phyloP scores from a whole-genome alignment of 64 coral and sea anemone genomes.

The Astreopora myriophthalma region DNA sequence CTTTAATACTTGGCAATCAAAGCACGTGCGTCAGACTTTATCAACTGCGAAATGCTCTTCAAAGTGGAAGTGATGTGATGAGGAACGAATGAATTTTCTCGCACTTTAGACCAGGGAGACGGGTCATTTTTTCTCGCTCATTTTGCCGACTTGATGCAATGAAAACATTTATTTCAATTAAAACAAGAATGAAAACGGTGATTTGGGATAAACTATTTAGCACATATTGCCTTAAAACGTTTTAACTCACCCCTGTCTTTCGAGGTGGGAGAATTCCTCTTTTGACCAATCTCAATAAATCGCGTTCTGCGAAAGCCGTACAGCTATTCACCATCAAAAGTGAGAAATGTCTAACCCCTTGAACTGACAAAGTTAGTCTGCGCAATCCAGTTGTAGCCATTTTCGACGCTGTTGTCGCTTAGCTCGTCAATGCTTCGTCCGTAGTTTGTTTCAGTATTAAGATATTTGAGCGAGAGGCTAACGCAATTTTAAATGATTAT shows the following conservation, averaged over 20 bases:
- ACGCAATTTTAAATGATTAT: conserved; percentile 32
- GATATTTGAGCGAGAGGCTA: neutral
- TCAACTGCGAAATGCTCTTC: too few relatives aligned
- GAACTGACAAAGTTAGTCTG: neutral
- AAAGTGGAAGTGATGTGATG: too few relatives aligned
- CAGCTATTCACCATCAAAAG: neutral
- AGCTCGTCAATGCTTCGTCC: neutral
- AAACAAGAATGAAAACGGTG: too few relatives aligned
- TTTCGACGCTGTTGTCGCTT: neutral
- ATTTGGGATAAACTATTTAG: too few relatives aligned
- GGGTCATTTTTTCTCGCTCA: too few relatives aligned
- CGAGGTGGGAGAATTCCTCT: conserved; percentile 3
- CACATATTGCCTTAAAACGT: too few relatives aligned
- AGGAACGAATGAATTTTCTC: too few relatives aligned
- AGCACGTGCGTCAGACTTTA: too few relatives aligned
- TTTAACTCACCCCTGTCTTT: conserved; percentile 5
- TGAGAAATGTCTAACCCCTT: neutral
- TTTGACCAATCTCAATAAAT: neutral
- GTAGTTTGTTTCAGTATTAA: neutral
- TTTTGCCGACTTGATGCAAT: too few relatives aligned
- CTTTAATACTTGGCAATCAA: too few relatives aligned
- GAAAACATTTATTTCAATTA: too few relatives aligned
- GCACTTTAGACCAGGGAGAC: too few relatives aligned
- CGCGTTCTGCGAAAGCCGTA: neutral
- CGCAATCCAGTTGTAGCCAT: conserved; percentile 29